Conservation (phyloP, 37 sponge, comb jelly and placozoan species). For the Bolinopsis microptera region DNA sequence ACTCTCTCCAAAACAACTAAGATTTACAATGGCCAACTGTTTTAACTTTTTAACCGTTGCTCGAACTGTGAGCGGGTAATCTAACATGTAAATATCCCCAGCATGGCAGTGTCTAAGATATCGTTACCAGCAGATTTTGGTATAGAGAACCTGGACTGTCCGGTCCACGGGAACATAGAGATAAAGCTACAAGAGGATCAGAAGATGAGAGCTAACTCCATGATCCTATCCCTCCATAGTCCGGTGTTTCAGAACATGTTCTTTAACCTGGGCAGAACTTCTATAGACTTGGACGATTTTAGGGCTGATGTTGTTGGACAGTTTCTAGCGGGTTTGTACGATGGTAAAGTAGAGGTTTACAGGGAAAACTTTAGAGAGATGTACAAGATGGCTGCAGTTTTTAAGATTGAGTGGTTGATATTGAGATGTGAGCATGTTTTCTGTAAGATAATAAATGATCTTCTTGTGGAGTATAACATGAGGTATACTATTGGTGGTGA, state of each 20-base stretch:
- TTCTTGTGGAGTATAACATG: background rate
- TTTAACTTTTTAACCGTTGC: too few species aligned
- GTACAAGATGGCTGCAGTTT: background rate
- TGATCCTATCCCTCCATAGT: background rate
- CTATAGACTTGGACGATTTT: background rate
- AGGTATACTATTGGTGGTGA: background rate
- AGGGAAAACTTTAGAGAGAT: background rate
- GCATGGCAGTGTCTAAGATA: background rate
- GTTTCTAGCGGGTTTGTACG: background rate
- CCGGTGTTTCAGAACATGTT: background rate
- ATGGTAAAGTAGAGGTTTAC: background rate
- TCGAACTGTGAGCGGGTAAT: too few species aligned
- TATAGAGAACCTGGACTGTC: background rate
- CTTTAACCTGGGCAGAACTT: background rate
- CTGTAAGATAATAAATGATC: background rate
- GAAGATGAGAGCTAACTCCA: background rate
- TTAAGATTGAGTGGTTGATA: slow-evolving; percentile 14
- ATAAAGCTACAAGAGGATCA: background rate
- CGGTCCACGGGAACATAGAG: background rate
- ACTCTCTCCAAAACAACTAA: too few species aligned
- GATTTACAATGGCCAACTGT: too few species aligned
- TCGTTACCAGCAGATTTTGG: background rate
- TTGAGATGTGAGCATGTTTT: background rate
- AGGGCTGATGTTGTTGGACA: background rate
- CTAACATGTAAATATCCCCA: too few species aligned